Base-by-base conservation (phyloP, 1,140 invertebrate genomes). In the honey bee (Apis mellifera) region DNA sequence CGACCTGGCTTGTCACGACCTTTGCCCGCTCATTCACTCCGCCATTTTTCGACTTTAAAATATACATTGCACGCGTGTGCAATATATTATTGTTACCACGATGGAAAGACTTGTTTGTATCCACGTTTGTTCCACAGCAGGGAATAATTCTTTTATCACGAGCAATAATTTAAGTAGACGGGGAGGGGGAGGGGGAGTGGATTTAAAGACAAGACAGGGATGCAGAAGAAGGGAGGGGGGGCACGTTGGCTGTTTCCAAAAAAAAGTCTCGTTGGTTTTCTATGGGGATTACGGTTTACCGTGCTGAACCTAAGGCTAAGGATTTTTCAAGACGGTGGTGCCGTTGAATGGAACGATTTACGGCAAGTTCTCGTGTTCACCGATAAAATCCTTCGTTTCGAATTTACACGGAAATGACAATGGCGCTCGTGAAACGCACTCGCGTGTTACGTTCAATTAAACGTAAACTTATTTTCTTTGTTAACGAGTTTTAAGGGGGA, bases 281-380 rank as follows among this genome's bases (percentile, higher is more conserved):
- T 75, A 42, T 32, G 62, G 70, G 82, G 82, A 86, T 89, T 86
- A 89, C 68, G 59, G 23, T 78, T 65, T 32, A 65, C 78, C 65
- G 60, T n/a, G 68, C 26, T 78, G 78, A 79, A 82, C 57, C 78
- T 70, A 69, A 42, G 76, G 76, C 76, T 86, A 60, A 84, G 76
- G 69, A 87, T 84, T 84, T 89, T 87, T 82, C 87, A 77, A 84
- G 73, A 69, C 69, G n/a, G n/a, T n/a, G 74, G 59, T 42, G 71
- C 50, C 70, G 60, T 70, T 82, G 83, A 85, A 87, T 88, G 80
- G 82, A 70, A 78, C 72, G 85, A 86, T 88, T 89, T 89, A 86
- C 82, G 64, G 73, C 72, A 75, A 76, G 59, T 78, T 70, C 60
- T 73, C 76, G 75, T 70, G 26, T 83, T 66, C n/a, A 32, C 8